Base-by-base conservation (phyloP, 2,113 vertebrate genomes). In the Nycticorax nycticorax region DNA sequence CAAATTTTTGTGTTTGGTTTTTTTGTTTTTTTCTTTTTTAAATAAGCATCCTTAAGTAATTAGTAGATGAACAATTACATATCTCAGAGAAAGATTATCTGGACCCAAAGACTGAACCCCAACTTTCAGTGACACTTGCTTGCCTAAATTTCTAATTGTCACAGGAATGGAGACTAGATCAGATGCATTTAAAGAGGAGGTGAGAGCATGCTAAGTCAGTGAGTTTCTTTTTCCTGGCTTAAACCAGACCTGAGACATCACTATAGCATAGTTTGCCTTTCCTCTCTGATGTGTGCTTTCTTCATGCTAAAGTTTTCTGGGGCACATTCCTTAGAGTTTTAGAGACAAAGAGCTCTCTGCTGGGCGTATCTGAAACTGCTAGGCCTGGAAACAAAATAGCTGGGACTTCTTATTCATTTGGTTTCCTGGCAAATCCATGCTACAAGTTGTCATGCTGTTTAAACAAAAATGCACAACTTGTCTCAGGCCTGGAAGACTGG, bases 341-440 rank as follows among this genome's bases (percentile, higher is more conserved):
- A 76, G 81, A 73, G 50, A 83, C 27, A 73, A 96, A 92, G 32
- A 92, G 21, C 63, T 90, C 82, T 96, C 78, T 88, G 10, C 59
- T 93, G 82, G 59, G 50, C 28, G 12, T 32, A 59, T 48, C 21
- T 80, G 67, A 95, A 92, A 80, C 55, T 74, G 24, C 67, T 62
- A 39, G 23, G 26, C 26, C 63, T 53, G 50, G 37, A 69, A 74
- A 39, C 14, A 68, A 75, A 75, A 41, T 21, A 68, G 62, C 7
- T 43, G 13, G 4, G 37, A 30, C 4, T 73, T 67, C 23, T 63
- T 71, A 26, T 47, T 41, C 15, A 10, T 30, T 45, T 12, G 5
- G 3, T 68, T 94, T 86, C 32, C 24, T 84, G 39, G 17, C 11
- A 85, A 52, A 41, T 15, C 37, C 16, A 10, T 27, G 26, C 7